phyloP scores from a whole-genome alignment of 2,797 vertebrate genomes.

The Hemibagrus guttatus region DNA sequence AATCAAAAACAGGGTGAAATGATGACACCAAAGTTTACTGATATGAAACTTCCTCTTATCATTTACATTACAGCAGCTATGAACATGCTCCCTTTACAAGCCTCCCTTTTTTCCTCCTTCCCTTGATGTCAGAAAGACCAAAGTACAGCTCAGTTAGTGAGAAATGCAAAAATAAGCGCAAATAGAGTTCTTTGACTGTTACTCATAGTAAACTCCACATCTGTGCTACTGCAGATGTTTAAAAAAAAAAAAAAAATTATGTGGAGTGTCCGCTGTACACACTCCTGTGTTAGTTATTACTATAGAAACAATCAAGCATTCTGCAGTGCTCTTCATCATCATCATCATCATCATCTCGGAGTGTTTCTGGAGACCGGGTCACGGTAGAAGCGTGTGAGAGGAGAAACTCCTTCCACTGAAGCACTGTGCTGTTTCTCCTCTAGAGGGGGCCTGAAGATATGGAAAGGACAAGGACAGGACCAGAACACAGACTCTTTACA shows the following conservation, averaged over 20 bases:
- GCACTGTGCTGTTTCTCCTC: conserved; percentile 41
- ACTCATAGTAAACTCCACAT: too few species aligned
- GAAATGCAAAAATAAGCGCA: too few species aligned
- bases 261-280: not conserved
- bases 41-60: too few species aligned
- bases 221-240: not conserved
- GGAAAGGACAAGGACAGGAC: not conserved
- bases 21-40: too few species aligned
- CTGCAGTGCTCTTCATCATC: not conserved
- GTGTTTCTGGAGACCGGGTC: not conserved
- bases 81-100: too few species aligned
- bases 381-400: not conserved
- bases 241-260: not conserved
- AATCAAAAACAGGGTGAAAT: too few species aligned
- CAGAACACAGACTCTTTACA: not conserved
- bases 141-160: too few species aligned
- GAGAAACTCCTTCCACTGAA: not conserved
- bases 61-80: too few species aligned
- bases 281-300: not conserved
- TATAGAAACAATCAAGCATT: not conserved
- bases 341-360: not conserved
- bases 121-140: too few species aligned
- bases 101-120: too few species aligned
- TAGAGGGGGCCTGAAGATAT: conserved; percentile 51
- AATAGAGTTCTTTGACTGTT: too few species aligned